Evolutionary conservation across 2,797 vertebrate species (phyloP), one percentile per base, ranked within the genome.

Genomic region (Cryptoblepharus egeriae): DNA sequence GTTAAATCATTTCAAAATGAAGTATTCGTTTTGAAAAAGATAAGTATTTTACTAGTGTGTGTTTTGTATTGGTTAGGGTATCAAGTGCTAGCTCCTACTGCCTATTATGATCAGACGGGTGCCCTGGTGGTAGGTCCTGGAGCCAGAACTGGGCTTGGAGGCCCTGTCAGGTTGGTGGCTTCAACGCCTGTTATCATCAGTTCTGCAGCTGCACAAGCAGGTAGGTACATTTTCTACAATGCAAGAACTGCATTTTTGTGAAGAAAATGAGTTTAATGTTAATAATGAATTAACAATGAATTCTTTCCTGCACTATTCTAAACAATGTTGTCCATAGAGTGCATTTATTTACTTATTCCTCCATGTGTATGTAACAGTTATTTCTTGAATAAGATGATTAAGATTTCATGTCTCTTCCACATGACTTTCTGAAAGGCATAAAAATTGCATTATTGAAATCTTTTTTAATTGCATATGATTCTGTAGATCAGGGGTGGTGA

Each of bases 101-200:
- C 98, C 83, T 99, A 99, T 95, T 99, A 99, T 0, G 98, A 99
- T 95, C 98, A 99, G 96, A 99, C 94, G 64, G 98, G 98, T 91
- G 95, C 98, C 87, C 95, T 99, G 89, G 98, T 99, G 85, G 98
- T 99, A 96, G 98, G 98, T 78, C 98, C 98, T 75, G 97, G 98
- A 88, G 97, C 97, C 2, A 97, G 98, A 89, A 96, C 97, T 70
- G 96, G 98, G 82, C 96, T 99, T 35, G 96, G 98, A 69, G 97
- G 97, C 77, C 98, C 97, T 35, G 97, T 99, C 88, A 97, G 98
- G 84, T 95, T 99, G 75, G 97, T 99, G 93, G 96, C 96, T 81
- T 98, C 99, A 79, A 97, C 98, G 61, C 98, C 98, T 82, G 97
- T 99, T 82, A 96, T 99, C 80, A 99, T 99, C 85, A 99, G 97